Evolutionary conservation across 92 coral and sea anemone species (phyloP).

Genomic region (Epizoanthus illoricatus): DNA sequence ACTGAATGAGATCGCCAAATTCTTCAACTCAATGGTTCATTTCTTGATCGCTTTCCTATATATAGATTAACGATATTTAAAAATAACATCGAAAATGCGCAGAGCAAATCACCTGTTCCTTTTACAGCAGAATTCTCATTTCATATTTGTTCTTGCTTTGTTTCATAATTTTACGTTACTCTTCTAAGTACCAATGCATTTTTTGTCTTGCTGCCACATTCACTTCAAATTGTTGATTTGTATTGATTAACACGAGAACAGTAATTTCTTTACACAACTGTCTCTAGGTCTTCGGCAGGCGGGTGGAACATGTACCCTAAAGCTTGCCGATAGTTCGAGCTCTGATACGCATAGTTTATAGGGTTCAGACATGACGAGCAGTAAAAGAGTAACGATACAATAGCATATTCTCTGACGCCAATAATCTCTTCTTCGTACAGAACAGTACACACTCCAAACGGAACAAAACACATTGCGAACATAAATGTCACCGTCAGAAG

Average conservation of each 20-base stretch:
- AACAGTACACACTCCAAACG: constrained; percentile 40
- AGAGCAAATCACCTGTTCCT: too few relatives aligned
- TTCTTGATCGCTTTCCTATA: too few relatives aligned
- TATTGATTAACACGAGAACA: neutral
- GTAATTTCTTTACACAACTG: constrained; percentile 9
- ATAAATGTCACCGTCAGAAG: constrained; percentile 45
- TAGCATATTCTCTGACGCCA: constrained; percentile 14
- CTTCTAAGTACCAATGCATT: neutral
- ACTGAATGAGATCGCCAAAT: neutral
- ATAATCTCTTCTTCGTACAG: constrained; percentile 20
- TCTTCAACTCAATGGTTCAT: too few relatives aligned
- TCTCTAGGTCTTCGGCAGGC: constrained; percentile 9
- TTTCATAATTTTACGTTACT: neutral
- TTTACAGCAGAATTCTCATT: too few relatives aligned
- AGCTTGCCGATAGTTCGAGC: constrained; percentile 54
- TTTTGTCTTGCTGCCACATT: neutral
- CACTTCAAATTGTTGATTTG: neutral
- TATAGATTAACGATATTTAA: too few relatives aligned
- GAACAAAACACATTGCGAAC: constrained; percentile 50
- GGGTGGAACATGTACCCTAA: constrained; percentile 24
- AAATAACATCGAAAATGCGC: too few relatives aligned
- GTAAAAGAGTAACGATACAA: constrained; percentile 33
- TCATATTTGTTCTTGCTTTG: neutral
- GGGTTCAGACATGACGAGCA: constrained; percentile 53
- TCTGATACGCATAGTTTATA: constrained; percentile 48